phyloP scores from a whole-genome alignment of 1,140 invertebrate species.

The Ceratosolen fusciceps region DNA sequence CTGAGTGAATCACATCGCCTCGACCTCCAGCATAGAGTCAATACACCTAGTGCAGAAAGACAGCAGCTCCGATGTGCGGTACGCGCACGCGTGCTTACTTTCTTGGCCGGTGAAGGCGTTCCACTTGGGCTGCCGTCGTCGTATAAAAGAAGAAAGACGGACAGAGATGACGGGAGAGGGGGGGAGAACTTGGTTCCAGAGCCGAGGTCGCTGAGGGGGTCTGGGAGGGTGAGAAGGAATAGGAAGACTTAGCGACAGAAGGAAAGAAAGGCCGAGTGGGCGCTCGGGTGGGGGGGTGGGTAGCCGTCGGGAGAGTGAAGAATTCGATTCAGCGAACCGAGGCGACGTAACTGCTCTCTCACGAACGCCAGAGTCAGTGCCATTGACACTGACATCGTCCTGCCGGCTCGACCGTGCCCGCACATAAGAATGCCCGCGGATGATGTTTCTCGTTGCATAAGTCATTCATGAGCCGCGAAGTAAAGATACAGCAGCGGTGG shows the following conservation, averaged over 20 bases:
- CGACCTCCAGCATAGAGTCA: background rate
- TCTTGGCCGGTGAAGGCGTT: slow-evolving; percentile 16
- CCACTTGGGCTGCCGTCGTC: background rate
- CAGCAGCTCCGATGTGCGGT: background rate
- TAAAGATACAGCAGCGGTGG: too few relatives aligned
- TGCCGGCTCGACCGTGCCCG: slow-evolving; percentile 28
- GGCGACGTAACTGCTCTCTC: slow-evolving; percentile 53
- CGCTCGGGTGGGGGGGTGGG: background rate
- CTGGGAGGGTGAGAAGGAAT: background rate
- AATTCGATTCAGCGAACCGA: slow-evolving; percentile 59
- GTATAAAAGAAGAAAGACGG: background rate
- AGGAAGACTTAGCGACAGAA: background rate
- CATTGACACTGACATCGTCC: slow-evolving; percentile 60
- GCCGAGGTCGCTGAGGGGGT: slow-evolving; percentile 29
- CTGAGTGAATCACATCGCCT: background rate
- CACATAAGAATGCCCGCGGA: slow-evolving; percentile 42
- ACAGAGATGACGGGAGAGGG: background rate
- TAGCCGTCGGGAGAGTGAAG: slow-evolving; percentile 44
- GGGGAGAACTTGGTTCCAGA: slow-evolving; percentile 48
- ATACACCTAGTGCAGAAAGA: background rate
- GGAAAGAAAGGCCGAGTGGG: background rate
- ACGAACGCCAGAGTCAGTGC: slow-evolving; percentile 51
- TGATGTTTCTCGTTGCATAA: slow-evolving; percentile 52
- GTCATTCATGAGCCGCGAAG: slow-evolving; percentile 46
- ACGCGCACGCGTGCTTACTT: background rate